Evolutionary conservation across 2,888 invertebrate genomes (phyloP).

Genomic region (Mythimna vitellina): DNA sequence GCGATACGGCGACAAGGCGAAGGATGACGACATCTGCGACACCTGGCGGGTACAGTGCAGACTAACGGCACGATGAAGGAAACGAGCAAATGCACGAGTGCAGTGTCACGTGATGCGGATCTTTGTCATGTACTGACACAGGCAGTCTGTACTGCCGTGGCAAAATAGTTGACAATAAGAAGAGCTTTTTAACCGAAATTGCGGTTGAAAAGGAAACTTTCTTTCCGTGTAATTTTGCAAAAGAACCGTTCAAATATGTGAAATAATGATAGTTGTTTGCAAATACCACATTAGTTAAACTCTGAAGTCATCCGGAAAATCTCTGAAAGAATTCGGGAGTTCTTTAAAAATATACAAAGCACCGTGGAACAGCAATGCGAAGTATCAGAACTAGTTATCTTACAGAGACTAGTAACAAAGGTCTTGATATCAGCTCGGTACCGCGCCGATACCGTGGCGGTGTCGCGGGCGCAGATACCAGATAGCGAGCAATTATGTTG

Average conservation of each 20-base stretch:
- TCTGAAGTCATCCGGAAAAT: background rate
- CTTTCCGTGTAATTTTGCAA: background rate
- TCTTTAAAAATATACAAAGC: background rate
- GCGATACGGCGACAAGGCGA: conserved; percentile 21
- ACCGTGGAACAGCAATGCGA: too few relatives aligned
- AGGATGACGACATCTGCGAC: conserved; percentile 46
- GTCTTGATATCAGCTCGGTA: conserved; percentile 12
- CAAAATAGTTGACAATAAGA: too few relatives aligned
- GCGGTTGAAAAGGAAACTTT: background rate
- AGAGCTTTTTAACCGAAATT: background rate
- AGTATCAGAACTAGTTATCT: too few relatives aligned
- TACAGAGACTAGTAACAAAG: conserved; percentile 1
- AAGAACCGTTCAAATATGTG: background rate
- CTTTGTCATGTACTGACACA: background rate
- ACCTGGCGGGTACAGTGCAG: background rate
- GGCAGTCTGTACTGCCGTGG: background rate
- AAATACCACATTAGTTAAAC: background rate
- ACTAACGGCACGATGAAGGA: conserved; percentile 26
- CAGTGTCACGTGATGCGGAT: background rate
- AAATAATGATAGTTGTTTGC: background rate
- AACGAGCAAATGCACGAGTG: conserved; percentile 20
- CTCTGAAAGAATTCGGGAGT: background rate
- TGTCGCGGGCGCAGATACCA: conserved; percentile 39
- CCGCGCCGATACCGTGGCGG: conserved; percentile 13
- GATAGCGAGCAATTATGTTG: conserved; percentile 72